A percentile compares a stretch with the other conserved stretches of the same genome.
Conservation (phyloP, 2,113 vertebrate species). For the Notothenia coriiceps region DNA sequence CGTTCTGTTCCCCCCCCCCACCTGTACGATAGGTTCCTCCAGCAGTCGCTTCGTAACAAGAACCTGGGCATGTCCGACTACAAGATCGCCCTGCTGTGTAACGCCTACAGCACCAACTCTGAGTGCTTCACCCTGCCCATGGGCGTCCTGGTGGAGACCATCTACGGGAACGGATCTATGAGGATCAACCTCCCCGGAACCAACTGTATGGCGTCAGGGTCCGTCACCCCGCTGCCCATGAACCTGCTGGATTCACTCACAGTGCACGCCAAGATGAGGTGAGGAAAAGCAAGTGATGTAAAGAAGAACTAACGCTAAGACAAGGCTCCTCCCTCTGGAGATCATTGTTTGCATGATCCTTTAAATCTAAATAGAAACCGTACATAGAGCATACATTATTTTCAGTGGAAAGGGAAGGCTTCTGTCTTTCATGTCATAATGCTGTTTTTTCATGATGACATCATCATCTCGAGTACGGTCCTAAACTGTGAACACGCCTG, state of each 20-base stretch:
- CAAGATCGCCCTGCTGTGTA: conserved; percentile 97
- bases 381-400: too few species aligned
- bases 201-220: conserved; percentile 94
- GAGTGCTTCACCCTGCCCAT: conserved; percentile 98
- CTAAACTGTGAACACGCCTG: too few species aligned
- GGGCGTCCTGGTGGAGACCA: conserved; percentile 98
- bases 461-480: too few species aligned
- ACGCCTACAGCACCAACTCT: conserved; percentile 98
- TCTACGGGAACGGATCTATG: conserved; percentile 95
- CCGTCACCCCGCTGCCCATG: conserved; percentile 95
- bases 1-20: background rate
- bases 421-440: too few species aligned
- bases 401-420: too few species aligned
- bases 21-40: conserved; percentile 88
- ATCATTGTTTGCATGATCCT: too few species aligned
- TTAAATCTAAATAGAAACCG: too few species aligned
- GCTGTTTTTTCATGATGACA: too few species aligned
- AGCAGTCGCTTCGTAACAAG: conserved; percentile 97
- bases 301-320: background rate
- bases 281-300: background rate
- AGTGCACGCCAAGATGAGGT: conserved; percentile 99
- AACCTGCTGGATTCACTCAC: conserved; percentile 98
- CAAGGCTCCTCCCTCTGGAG: too few species aligned
- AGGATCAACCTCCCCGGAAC: conserved; percentile 94
- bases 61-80: conserved; percentile 98